A percentile compares a stretch with the other conserved stretches of the same genome.
Evolutionary conservation across 2,113 vertebrate genomes (phyloP).

Genomic region (Trichomycterus rosablanca): DNA sequence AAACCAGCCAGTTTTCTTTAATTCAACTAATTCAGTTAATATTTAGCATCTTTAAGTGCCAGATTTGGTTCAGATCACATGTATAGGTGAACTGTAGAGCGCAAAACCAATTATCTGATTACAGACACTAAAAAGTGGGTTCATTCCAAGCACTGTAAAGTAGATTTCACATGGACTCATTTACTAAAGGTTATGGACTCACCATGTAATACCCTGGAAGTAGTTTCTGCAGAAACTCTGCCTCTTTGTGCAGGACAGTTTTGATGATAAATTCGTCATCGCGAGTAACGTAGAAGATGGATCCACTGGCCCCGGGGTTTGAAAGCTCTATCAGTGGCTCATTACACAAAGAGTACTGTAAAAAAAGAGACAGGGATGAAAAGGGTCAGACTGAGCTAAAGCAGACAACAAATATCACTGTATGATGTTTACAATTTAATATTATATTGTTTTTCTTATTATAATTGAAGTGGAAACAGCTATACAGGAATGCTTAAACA

Average conservation of each 20-base stretch:
- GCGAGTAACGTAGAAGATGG: slow-evolving; percentile 94
- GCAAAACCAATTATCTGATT: no score
- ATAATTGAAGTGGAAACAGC: no score
- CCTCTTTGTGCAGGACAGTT: slow-evolving; percentile 95
- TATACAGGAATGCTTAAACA: not conserved
- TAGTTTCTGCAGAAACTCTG: slow-evolving; percentile 95
- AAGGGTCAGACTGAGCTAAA: not conserved
- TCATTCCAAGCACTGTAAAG: no score
- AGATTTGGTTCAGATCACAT: no score
- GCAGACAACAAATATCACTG: not conserved
- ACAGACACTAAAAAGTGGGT: no score
- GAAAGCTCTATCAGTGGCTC: slow-evolving; percentile 93
- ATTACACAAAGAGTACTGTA: slow-evolving; percentile 91
- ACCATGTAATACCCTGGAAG: slow-evolving; percentile 99
- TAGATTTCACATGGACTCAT: no score
- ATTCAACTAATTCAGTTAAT: no score
- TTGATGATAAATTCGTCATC: slow-evolving; percentile 99
- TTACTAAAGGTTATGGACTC: no score
- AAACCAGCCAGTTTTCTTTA: no score
- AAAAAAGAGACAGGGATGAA: not conserved
- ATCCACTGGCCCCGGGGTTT: slow-evolving; percentile 93
- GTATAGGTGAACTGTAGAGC: no score
- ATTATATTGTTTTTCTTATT: not conserved
- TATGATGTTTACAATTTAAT: not conserved
- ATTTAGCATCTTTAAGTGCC: no score